Base-by-base conservation (phyloP, 2,888 invertebrate genomes). In the Opisthograptis luteolata region DNA sequence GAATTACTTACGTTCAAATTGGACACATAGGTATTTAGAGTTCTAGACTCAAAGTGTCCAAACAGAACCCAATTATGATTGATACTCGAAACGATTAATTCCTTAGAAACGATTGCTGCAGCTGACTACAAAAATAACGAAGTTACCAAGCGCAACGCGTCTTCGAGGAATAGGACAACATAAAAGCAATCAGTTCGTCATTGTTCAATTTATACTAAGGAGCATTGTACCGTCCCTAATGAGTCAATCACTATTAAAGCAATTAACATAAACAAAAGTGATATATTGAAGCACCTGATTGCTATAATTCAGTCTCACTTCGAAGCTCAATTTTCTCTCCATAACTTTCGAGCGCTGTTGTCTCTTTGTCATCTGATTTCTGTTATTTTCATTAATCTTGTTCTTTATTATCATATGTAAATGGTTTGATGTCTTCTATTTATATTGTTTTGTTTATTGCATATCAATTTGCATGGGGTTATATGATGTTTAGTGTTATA, bases 351-450 rank as follows among this genome's bases (percentile, higher is more conserved):
- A 63, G 60, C 61, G 55, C 68, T 68, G 84, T 83, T 81, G 80
- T 86, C 76, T 84, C 78, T 84, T 84, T 84, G 77, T 78, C 65
- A 66, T 71, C 62, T 66, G 66, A 63, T 70, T 60, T 56, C 17
- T 45, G 66, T 71, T 74, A 39, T 46, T 40, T 24, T 73, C 81
- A 80, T 81, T 79, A 79, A 79, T 79, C 70, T 70, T 67, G 61
- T 70, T 70, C 68, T 87, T 87, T 85, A 87, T 76, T 79, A 76
- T 75, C 63, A 60, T 73, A 68, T 69, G 57, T 72, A 66, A 68
- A 71, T 68, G 60, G 60, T 43, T 65, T 50, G 6, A 12, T n/a
- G 20, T 31, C 17, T 17, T 5, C 4, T 2, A 0, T 13, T 13
- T 28, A 7, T 6, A 13, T 12, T 28, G 1, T 9, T 24, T 24